Evolutionary conservation across 1,140 invertebrate species (phyloP).

Genomic region (Ptiloglossa arizonensis): DNA sequence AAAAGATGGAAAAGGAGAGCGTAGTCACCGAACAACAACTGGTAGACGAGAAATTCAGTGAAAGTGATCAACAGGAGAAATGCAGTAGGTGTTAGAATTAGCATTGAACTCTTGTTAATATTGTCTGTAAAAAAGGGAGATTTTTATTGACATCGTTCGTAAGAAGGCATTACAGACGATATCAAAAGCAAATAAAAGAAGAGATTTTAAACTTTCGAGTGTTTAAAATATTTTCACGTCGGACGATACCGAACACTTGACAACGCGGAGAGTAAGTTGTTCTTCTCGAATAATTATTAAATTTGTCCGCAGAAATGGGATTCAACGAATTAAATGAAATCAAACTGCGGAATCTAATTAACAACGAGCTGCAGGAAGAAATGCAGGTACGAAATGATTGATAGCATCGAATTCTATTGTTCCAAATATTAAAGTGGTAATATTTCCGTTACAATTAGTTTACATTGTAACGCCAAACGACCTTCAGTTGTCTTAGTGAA

Average conservation of each 20-base stretch:
- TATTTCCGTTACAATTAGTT: not conserved
- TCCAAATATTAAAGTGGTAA: not conserved
- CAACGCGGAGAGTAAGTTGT: not conserved
- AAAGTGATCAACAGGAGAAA: not conserved
- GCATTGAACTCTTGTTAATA: not conserved
- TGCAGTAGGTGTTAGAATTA: not conserved
- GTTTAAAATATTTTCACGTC: too few relatives aligned
- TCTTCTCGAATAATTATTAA: not conserved
- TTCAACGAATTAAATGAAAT: not conserved
- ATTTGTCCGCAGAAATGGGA: not conserved
- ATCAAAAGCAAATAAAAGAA: too few relatives aligned
- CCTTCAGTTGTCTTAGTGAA: too few relatives aligned
- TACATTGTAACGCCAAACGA: too few relatives aligned
- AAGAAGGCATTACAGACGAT: too few relatives aligned
- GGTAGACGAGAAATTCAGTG: not conserved
- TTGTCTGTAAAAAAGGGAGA: not conserved
- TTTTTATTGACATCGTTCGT: not conserved
- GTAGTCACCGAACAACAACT: not conserved
- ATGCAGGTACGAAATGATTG: constrained; percentile 46
- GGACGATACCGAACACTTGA: too few relatives aligned
- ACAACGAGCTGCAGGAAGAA: constrained; percentile 28
- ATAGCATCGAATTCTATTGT: not conserved
- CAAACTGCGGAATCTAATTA: not conserved
- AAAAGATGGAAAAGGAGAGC: not conserved
- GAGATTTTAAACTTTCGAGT: too few relatives aligned